Evolutionary conservation across 2,888 invertebrate genomes (phyloP).

Genomic region (Rotaria sp.): DNA sequence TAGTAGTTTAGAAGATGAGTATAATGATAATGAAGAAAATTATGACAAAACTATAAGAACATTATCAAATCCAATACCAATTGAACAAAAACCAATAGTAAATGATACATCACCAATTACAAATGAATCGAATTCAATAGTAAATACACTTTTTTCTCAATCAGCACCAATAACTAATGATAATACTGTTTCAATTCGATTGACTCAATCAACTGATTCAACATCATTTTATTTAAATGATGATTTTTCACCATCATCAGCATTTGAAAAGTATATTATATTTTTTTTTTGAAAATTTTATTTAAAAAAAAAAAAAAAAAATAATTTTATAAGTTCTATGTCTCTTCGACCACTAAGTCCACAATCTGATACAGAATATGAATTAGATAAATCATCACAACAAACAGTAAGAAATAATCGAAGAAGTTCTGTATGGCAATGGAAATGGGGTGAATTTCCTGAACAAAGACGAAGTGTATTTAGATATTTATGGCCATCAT

Average conservation of each 20-base stretch:
- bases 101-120: background rate
- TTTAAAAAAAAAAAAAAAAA: background rate
- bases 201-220: background rate
- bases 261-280: background rate
- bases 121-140: background rate
- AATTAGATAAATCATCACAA: constrained; percentile 54
- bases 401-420: background rate
- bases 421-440: constrained; percentile 44
- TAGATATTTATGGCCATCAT: background rate
- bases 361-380: constrained; percentile 88
- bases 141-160: background rate
- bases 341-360: constrained; percentile 72
- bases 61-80: background rate
- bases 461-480: constrained; percentile 23
- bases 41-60: background rate
- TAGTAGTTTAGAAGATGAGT: background rate
- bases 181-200: background rate
- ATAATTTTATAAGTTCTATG: constrained; percentile 47
- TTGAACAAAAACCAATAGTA: background rate
- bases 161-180: background rate
- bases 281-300: background rate
- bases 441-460: constrained; percentile 56
- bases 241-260: background rate
- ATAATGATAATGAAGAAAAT: background rate
- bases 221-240: background rate